Conservation (phyloP, 2,113 vertebrate genomes). For the Egretta garzetta region DNA sequence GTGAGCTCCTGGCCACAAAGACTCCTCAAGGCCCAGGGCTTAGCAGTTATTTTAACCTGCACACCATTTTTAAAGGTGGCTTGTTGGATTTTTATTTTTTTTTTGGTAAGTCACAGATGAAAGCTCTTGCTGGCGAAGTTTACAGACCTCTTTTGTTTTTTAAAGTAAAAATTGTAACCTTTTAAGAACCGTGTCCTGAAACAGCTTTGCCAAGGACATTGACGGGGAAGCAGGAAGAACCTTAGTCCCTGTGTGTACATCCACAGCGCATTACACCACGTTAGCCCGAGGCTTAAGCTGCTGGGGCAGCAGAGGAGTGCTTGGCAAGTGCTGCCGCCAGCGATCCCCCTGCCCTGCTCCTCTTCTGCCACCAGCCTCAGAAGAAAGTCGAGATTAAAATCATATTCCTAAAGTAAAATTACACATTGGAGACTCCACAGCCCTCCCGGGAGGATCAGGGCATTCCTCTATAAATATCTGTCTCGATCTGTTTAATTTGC, state of each 20-base stretch:
- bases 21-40: neutral
- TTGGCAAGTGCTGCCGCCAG: neutral
- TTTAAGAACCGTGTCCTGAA: neutral
- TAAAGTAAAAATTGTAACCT: neutral
- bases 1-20: neutral
- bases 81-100: neutral
- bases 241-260: neutral
- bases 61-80: neutral
- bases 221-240: neutral
- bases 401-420: conserved; percentile 36
- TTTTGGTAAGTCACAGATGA: neutral
- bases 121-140: neutral
- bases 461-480: conserved; percentile 29
- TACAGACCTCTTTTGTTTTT: fast-evolving
- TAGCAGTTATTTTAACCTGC: neutral
- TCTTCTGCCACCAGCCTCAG: neutral
- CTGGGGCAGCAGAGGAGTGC: neutral
- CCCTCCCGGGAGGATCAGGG: neutral
- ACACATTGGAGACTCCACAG: neutral
- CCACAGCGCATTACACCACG: fast-evolving
- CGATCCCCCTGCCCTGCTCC: neutral
- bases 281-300: neutral
- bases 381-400: conserved; percentile 9
- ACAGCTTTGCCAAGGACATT: neutral
- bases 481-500: conserved; percentile 54